A percentile compares a stretch with the other conserved stretches of the same genome.
These are phyloP conservation scores for Anarsia innoxiella DNA, from an alignment of 2,888 invertebrate genomes.

Conservation along the genomic window DNA sequence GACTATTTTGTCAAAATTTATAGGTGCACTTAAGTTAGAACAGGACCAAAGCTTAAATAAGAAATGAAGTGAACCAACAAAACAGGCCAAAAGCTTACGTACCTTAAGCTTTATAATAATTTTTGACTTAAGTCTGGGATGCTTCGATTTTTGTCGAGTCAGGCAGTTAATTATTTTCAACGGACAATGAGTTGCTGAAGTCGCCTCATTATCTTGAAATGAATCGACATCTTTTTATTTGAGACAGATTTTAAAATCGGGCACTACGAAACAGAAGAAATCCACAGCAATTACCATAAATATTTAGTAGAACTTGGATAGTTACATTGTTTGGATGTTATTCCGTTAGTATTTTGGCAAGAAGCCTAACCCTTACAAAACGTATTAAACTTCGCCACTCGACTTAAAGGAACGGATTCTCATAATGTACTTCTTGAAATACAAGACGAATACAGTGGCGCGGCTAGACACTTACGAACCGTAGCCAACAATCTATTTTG, in stretches of 20 bases:
- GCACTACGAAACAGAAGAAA: conserved; percentile 11
- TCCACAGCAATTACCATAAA: conserved; percentile 23
- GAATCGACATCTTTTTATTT: conserved; percentile 35
- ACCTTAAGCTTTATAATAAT: conserved; percentile 31
- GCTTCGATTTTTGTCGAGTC: conserved; percentile 55
- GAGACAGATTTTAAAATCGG: conserved; percentile 28
- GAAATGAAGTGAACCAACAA: conserved; percentile 26
- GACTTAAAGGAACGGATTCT: conserved; percentile 42
- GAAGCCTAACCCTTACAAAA: conserved; percentile 40
- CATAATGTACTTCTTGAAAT: conserved; percentile 30
- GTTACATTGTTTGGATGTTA: conserved; percentile 29
- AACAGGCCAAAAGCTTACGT: conserved; percentile 21
- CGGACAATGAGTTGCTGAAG: conserved; percentile 60
- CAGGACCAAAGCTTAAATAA: conserved; percentile 17
- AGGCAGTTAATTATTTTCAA: conserved; percentile 65
- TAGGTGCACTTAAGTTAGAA: conserved; percentile 18
- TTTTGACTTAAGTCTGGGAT: conserved; percentile 34
- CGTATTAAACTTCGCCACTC: conserved; percentile 38
- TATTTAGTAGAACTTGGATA: conserved; percentile 18
- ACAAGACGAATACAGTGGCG: conserved; percentile 17
- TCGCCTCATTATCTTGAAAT: conserved; percentile 46
- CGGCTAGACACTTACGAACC: conserved; percentile 17
- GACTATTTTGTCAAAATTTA: conserved; percentile 20
- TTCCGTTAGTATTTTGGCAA: conserved; percentile 44
- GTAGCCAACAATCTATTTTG: conserved; percentile 30